These are phyloP conservation scores for Habrosyne pyritoides DNA, from an alignment of 2,888 invertebrate genomes.

Conservation along the genomic window DNA sequence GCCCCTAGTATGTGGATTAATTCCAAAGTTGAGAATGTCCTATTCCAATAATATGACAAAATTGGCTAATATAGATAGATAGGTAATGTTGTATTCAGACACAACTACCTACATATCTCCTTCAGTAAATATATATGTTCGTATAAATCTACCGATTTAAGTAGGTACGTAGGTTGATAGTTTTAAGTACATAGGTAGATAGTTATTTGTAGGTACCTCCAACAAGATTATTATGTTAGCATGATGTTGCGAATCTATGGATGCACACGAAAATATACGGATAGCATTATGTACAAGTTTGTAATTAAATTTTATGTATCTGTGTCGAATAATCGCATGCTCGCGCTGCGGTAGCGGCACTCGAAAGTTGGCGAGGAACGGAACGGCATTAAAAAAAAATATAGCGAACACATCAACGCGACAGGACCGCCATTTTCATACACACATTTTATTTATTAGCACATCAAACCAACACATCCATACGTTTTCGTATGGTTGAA, in stretches of 20 bases:
- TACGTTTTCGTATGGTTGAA: constrained; percentile 56
- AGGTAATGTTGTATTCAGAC: no score
- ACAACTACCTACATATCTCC: no score
- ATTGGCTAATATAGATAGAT: no score
- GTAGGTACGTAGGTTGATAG: no score
- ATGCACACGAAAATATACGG: constrained; percentile 23
- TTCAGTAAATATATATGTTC: no score
- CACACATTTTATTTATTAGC: constrained; percentile 27
- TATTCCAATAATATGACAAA: no score
- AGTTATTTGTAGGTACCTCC: no score
- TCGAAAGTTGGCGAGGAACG: constrained; percentile 34
- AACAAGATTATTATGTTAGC: not conserved
- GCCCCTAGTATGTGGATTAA: no score
- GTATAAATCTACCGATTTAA: not conserved
- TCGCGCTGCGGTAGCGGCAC: constrained; percentile 19
- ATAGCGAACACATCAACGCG: constrained; percentile 10
- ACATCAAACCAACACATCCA: constrained; percentile 36
- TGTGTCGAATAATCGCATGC: constrained; percentile 39
- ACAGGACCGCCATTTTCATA: constrained; percentile 53
- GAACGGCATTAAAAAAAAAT: constrained; percentile 4
- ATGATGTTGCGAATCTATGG: constrained; percentile 13
- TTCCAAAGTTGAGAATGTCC: no score
- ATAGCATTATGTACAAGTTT: constrained; percentile 18
- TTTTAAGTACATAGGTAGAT: not conserved
- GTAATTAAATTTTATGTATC: constrained; percentile 35